Conservation (phyloP, 2,888 invertebrate genomes). For the Scaptomyza tumidula region DNA sequence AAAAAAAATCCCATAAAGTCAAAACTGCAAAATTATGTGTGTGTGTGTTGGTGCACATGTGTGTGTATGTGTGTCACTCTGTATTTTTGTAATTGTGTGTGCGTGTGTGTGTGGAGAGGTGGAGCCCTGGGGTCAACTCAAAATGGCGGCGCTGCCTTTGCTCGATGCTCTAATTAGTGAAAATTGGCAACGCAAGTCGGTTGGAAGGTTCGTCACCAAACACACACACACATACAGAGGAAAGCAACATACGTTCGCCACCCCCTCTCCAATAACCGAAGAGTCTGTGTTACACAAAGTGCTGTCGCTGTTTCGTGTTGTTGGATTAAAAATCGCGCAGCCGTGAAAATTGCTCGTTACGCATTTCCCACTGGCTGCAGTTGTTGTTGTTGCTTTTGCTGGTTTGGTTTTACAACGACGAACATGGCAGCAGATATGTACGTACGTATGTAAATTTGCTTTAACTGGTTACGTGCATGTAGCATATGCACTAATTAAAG, state of each 20-base stretch:
- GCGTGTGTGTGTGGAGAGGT: constrained; percentile 32
- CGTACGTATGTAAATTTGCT: constrained; percentile 8
- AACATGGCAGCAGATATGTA: background rate
- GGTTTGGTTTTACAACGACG: constrained; percentile 37
- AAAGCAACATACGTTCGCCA: background rate
- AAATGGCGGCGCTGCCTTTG: constrained; percentile 75
- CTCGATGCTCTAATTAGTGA: constrained; percentile 72
- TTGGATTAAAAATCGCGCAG: constrained; percentile 77
- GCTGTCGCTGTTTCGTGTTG: constrained; percentile 59
- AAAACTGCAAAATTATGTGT: constrained; percentile 29
- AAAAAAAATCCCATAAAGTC: constrained; percentile 28
- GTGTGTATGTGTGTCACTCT: constrained; percentile 13
- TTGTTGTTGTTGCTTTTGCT: constrained; percentile 2
- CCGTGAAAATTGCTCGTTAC: constrained; percentile 75
- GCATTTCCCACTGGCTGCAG: constrained; percentile 35
- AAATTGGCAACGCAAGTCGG: constrained; percentile 78
- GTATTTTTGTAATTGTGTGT: constrained; percentile 15
- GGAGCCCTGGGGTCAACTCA: constrained; percentile 49
- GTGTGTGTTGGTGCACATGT: constrained; percentile 24
- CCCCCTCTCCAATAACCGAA: too few relatives aligned
- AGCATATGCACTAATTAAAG: constrained; percentile 30
- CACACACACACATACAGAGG: constrained; percentile 19
- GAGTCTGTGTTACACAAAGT: constrained; percentile 9
- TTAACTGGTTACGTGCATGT: constrained; percentile 29
- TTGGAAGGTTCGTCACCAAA: constrained; percentile 73